These are phyloP conservation scores for Macrosiphum euphorbiae DNA, from an alignment of 2,888 invertebrate species.

Conservation along the genomic window DNA sequence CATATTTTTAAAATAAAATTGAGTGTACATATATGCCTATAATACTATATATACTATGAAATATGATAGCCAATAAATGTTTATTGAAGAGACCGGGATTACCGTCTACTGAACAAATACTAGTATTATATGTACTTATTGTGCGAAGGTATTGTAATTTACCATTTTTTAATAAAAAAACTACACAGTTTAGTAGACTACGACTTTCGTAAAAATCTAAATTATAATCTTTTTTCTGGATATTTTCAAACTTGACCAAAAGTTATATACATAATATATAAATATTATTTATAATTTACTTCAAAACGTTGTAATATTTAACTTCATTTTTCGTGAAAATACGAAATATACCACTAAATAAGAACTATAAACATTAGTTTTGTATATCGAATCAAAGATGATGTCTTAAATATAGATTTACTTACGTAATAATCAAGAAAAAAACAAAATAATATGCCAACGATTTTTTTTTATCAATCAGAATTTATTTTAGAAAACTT, in stretches of 20 bases:
- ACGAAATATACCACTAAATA: not conserved
- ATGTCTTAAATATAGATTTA: not conserved
- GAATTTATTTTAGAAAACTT: not conserved
- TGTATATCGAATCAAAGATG: too few relatives aligned
- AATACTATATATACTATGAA: not conserved
- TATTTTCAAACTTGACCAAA: not conserved
- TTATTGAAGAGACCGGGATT: not conserved
- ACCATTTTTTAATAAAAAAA: not conserved
- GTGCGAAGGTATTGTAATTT: not conserved
- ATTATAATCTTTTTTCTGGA: not conserved
- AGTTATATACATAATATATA: too few relatives aligned
- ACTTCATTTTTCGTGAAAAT: not conserved
- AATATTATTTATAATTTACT: not conserved
- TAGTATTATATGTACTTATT: not conserved
- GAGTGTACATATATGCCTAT: not conserved
- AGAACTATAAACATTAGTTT: not conserved
- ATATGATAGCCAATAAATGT: not conserved
- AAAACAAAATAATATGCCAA: not conserved
- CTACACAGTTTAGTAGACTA: not conserved
- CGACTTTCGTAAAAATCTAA: not conserved
- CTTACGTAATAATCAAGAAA: not conserved
- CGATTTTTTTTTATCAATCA: not conserved
- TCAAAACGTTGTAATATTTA: not conserved
- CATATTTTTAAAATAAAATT: constrained; percentile 24
- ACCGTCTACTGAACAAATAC: not conserved